Evolutionary conservation across 2,797 vertebrate species (phyloP), one percentile per base, ranked within the genome.

Genomic region (Tauraco hartlaubi): DNA sequence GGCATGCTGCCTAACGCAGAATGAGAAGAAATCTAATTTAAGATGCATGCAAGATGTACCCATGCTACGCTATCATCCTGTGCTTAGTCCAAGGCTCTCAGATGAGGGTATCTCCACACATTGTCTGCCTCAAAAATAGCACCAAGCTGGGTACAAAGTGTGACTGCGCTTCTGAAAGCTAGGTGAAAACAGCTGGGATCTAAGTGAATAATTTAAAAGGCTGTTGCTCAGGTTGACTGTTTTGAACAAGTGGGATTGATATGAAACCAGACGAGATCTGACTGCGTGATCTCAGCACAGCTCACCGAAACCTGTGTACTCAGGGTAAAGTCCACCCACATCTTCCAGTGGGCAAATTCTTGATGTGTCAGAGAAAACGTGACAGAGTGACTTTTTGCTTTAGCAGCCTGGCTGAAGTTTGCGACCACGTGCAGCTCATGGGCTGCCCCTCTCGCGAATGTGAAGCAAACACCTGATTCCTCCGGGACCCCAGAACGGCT

Each of bases 201-300:
- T 74, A 61, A 66, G 80, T 41, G 79, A 82, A 76, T 79, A 66
- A 92, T 87, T 87, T 85, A 85, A 91, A 71, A 71, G 74, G 41
- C 4, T 3, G 83, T 93, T 93, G 69, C 81, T 94, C 63, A 74
- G 64, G 83, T 64, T 35, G 71, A 23, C 83, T 66, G 21, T 61
- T 90, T 89, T 49, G 80, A 91, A 44, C 46, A 62, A 75, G 48
- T 33, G 74, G 55, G 63, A 62, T 87, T 86, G 33, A 77, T 63
- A 20, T 56, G 85, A 94, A 69, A 90, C 77, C 79, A 85, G 73
- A 29, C 43, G 14, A 66, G 76, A 62, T 81, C 76, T 58, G 39
- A 23, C 19, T 10, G 15, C 6, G 1, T 39, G 71, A 48, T 48
- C 51, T 89, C 63, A n/a, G 80, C 44, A 25, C 23, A 84, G 49